A percentile compares a stretch with the other conserved stretches of the same genome.
These are phyloP conservation scores for Schlechtendalia chinensis DNA, from an alignment of 1,140 invertebrate species.

Conservation along the genomic window DNA sequence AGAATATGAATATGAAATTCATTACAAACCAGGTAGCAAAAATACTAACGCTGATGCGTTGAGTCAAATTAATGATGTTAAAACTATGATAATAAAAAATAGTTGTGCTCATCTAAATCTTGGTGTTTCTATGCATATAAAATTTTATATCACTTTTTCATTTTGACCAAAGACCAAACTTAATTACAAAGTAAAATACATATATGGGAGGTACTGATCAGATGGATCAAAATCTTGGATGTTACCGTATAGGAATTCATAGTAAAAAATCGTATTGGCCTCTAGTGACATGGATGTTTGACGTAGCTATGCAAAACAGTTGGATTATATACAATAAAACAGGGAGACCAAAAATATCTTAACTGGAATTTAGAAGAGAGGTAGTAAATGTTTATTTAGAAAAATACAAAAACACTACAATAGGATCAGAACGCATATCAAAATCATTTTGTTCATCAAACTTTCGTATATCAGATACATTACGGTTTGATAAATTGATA, in stretches of 20 bases:
- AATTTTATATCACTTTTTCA: too few relatives aligned
- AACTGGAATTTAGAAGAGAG: too few relatives aligned
- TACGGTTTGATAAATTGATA: too few relatives aligned
- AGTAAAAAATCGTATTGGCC: slow-evolving; percentile 53
- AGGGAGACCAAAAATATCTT: not conserved
- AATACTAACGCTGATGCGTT: too few relatives aligned
- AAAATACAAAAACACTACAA: not conserved
- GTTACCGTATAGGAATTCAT: slow-evolving; percentile 50
- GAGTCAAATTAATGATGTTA: too few relatives aligned
- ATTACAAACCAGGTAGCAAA: too few relatives aligned
- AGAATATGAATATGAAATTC: too few relatives aligned
- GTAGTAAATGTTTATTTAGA: slow-evolving; percentile 6
- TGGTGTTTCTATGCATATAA: too few relatives aligned
- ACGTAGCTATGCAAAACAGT: slow-evolving; percentile 29
- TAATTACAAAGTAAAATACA: slow-evolving; percentile 1
- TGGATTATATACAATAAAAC: slow-evolving; percentile 11
- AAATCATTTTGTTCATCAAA: not conserved
- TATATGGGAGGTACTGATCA: slow-evolving; percentile 51
- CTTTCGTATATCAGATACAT: too few relatives aligned
- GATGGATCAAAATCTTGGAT: slow-evolving; percentile 51
- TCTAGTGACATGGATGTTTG: slow-evolving; percentile 51
- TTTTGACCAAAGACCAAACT: not conserved
- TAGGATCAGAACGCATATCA: not conserved
- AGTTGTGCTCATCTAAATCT: too few relatives aligned
- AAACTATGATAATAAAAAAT: too few relatives aligned